Base-by-base conservation (phyloP, 2,888 invertebrate species). In the Drosophila putrida region DNA sequence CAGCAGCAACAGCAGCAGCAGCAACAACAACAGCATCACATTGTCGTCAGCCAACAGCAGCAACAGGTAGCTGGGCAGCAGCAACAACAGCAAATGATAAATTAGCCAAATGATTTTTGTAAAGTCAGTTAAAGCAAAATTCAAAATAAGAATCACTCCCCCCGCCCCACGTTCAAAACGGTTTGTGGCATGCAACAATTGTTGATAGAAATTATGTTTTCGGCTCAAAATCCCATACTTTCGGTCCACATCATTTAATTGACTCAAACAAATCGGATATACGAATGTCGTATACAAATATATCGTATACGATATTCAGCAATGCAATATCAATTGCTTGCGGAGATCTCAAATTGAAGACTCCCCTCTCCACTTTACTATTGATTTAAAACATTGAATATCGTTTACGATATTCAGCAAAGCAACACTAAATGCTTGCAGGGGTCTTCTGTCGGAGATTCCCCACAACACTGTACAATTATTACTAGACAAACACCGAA, bases 51-150 rank as follows among this genome's bases (percentile, higher is more conserved):
- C 2, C 89, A 86, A 6, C 90, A 90, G 49, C 89, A 90, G 65
- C 86, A 91, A 71, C 70, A 84, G 46, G 38, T 78, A 75, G 55
- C 82, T 73, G 64, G 53, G 38, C 82, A 82, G 53, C 90, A 89
- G 75, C 91, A 91, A 61, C 91, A 91, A 57, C 90, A 90, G 75
- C 91, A 91, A 86, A 86, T 90, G 88, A 84, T 90, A 72, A 91
- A 91, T 90, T 91, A 91, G 90, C 91, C 91, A 82, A 89, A 90
- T 88, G 91, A 91, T 89, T 91, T 91, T 90, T 91, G 90, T 90
- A 91, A 91, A 90, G 91, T 91, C 90, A 91, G 90, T 88, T 91
- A 90, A 85, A 84, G 54, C 86, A 71, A 87, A 87, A 88, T 83
- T 86, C 63, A 5, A 74, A 75, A 67, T 39, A 50, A 31, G 13